Base-by-base conservation (phyloP, 2,888 invertebrate species). In the Mimachlamys varia region DNA sequence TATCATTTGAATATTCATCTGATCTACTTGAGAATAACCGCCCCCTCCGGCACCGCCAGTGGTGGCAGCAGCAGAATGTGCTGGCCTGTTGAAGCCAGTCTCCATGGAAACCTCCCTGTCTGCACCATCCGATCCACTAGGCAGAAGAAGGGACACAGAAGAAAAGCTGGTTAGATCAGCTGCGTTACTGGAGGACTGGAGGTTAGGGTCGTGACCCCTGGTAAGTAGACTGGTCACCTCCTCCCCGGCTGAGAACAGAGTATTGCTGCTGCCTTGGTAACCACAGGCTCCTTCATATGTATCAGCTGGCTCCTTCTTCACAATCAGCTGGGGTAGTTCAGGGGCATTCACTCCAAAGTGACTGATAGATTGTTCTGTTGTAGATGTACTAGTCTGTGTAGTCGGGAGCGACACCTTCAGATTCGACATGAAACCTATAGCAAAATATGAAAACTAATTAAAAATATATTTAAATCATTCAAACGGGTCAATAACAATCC, bases 101-200 rank as follows among this genome's bases (percentile, higher is more conserved):
- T 76, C 76, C 76, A 76, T 76, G 76, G 76, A 76, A 76, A 76
- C 15, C 33, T 76, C 76, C 27, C 76, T 76, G 76, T 76, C 76
- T 76, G 76, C 27, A 33, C 76, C 76, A 33, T 76, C 76, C 4
- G 76, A 76, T 76, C 76, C 76, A 76, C 76, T 76, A 76, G 76
- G 76, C 27, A 76, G 33, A 27, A 76, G 76, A 27, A 76, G 76
- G 76, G 76, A 76, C 22, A 76, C 76, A 12, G 27, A 15, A 12
- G 5, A 10, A 27, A 33, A 76, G 33, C 10, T 33, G 33, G 33
- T 22, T 0, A 12, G 76, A 2, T 76, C 76, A 76, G 76, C 12
- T 15, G 27, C 22, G 13, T 76, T 76, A 33, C 2, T 27, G 12
- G 62, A 76, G 13, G 76, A 76, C 76, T 76, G 76, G 0, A 76